Conservation (phyloP, 1,140 invertebrate genomes). For the Whitmania pigra region DNA sequence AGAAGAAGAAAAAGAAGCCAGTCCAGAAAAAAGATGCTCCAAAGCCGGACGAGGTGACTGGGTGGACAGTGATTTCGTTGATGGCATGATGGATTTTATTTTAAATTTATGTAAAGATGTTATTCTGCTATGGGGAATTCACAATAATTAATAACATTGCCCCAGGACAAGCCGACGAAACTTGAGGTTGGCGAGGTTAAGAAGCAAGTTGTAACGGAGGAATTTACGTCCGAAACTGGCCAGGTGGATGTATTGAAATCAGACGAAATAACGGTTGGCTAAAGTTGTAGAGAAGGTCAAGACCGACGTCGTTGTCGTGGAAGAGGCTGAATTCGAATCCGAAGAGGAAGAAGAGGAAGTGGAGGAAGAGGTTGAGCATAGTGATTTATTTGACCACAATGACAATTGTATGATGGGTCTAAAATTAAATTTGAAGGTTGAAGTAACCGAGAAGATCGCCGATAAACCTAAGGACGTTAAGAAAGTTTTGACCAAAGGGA, state of each 20-base stretch:
- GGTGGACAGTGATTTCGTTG: too few relatives aligned
- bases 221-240: background rate
- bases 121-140: too few relatives aligned
- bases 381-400: background rate
- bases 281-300: background rate
- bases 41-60: background rate
- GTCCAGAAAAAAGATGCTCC: background rate
- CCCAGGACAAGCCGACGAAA: background rate
- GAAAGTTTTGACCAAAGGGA: background rate
- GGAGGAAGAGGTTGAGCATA: conserved; percentile 9
- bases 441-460: too few relatives aligned
- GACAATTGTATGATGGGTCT: too few relatives aligned
- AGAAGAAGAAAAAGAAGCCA: conserved; percentile 4
- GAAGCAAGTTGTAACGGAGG: background rate
- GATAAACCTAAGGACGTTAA: too few relatives aligned
- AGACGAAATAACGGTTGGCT: background rate
- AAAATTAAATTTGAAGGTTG: too few relatives aligned
- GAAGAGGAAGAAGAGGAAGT: conserved; percentile 1
- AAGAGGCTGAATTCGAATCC: background rate
- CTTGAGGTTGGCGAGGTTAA: background rate
- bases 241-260: background rate
- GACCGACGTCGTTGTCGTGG: background rate
- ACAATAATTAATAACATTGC: too few relatives aligned
- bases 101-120: too few relatives aligned
- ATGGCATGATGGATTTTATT: too few relatives aligned